Evolutionary conservation across 2,888 invertebrate species (phyloP), one percentile per base, ranked within the genome.

Genomic region (Brenthis hecate): DNA sequence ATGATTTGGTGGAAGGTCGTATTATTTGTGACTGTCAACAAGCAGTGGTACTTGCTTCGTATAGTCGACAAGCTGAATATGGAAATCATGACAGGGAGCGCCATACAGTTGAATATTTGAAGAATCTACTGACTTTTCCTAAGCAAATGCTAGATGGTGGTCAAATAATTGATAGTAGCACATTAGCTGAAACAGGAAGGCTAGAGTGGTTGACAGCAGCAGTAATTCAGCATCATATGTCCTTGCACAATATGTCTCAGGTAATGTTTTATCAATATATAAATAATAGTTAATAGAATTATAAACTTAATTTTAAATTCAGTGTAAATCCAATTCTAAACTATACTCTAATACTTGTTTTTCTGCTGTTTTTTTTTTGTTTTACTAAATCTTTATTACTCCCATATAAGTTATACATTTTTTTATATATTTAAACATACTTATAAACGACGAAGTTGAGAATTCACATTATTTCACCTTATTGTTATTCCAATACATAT

Each of bases 1-100:
- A 96, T 86, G 99, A 99, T 91, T 95, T 99, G 69, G 95, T 98
- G 65, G 99, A 99, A 86, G 98, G 98, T 3, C 95, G 97, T 77
- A 96, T 99, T 72, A 96, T 96, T 56, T 98, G 98, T 84, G 97
- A 97, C 82, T 95, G 96, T 70, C 97, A 98, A 76, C 98, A 98
- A 87, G 98, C 98, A 13, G 96, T 98, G 65, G 94, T 98, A 50
- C 89, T 99, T 71, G 99, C 99, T 0, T 96, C 98, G 60, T 99
- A 98, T 85, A 97, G 98, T 77, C 95, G 99, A 79, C 99, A 99
- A 92, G 99, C 98, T 14, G 99, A 99, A 87, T 98, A 98, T 92
- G 99, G 99, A 50, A 98, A 98, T 87, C 92, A 92, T 85, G 97
- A 98, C 84, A 93, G 95, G 69, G 98, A 98, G 84, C 94, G 97